Evolutionary conservation across 2,113 vertebrate genomes (phyloP).

Genomic region (Ahaetulla prasina): DNA sequence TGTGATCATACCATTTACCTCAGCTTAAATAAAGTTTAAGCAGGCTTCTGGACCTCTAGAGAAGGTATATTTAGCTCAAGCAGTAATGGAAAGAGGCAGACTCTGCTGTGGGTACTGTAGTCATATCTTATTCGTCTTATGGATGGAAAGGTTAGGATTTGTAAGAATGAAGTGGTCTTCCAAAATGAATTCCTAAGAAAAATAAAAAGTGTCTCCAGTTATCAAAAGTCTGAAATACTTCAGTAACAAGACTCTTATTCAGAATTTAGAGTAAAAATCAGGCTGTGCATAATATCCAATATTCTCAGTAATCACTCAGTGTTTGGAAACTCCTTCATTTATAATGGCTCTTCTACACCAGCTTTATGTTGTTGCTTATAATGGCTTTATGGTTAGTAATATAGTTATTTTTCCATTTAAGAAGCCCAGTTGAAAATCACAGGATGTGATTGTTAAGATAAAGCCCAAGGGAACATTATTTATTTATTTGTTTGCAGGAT

Average conservation of each 20-base stretch:
- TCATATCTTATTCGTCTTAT: not conserved
- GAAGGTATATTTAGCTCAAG: not conserved
- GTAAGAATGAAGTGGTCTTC: not conserved
- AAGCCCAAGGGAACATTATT: not conserved
- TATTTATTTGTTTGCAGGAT: constrained; percentile 6
- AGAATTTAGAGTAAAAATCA: not conserved
- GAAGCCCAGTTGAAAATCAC: not conserved
- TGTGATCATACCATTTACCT: not conserved
- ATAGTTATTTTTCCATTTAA: constrained; percentile 1
- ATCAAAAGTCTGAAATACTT: not conserved
- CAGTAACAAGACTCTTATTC: not conserved
- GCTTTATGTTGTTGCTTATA: not conserved
- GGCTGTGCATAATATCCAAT: not conserved
- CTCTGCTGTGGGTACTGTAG: not conserved
- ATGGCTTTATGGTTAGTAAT: not conserved
- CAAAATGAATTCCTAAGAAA: not conserved
- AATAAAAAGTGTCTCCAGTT: not conserved
- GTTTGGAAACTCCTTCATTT: not conserved
- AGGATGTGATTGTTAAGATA: not conserved
- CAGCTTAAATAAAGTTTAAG: not conserved
- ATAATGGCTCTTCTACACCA: not conserved
- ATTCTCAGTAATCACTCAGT: not conserved
- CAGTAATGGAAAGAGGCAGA: not conserved
- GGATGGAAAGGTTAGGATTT: not conserved
- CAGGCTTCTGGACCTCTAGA: not conserved